phyloP scores from a whole-genome alignment of 2,888 invertebrate genomes.

The Cerceris rybyensis region DNA sequence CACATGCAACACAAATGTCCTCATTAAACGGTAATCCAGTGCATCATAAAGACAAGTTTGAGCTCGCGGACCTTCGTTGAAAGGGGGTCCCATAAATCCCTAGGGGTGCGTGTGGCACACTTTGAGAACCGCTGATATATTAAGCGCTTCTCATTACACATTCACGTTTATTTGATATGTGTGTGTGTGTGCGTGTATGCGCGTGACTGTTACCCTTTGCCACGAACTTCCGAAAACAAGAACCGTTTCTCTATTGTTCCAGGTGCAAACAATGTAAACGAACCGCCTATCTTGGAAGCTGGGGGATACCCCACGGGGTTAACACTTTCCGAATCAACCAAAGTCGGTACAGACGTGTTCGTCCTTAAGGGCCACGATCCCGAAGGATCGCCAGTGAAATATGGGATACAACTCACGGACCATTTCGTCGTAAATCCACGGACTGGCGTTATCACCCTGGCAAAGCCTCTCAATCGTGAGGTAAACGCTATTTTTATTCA shows the following conservation, averaged over 20 bases:
- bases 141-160: no score
- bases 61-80: no score
- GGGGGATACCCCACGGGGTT: constrained; percentile 78
- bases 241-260: constrained; percentile 59
- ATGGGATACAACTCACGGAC: constrained; percentile 91
- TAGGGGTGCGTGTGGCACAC: no score
- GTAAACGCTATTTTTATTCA: constrained; percentile 79
- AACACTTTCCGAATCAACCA: constrained; percentile 89
- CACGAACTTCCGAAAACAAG: constrained; percentile 12
- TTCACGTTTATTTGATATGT: neutral
- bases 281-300: constrained; percentile 78
- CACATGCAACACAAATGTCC: no score
- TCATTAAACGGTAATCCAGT: no score
- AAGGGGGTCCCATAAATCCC: no score
- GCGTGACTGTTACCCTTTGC: neutral
- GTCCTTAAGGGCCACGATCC: constrained; percentile 91
- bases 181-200: no score
- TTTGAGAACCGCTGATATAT: no score
- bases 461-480: constrained; percentile 92
- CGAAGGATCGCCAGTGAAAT: constrained; percentile 88
- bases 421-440: constrained; percentile 89
- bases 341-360: constrained; percentile 91
- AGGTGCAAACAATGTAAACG: constrained; percentile 79
- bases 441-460: constrained; percentile 91
- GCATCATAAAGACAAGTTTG: no score